phyloP scores from a whole-genome alignment of 2,888 invertebrate species.

The Rhaphigaster nebulosa region DNA sequence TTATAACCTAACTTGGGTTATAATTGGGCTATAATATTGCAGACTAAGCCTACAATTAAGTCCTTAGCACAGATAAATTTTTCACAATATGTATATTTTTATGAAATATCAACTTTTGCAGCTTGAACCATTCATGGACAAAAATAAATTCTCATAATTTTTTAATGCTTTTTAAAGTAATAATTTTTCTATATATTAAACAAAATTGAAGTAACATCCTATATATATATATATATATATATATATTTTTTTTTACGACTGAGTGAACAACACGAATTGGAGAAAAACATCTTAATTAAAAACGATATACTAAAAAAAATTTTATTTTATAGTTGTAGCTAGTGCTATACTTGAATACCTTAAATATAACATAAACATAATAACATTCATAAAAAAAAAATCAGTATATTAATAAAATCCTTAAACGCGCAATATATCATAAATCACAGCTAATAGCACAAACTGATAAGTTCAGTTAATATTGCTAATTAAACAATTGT shows the following conservation, averaged over 20 bases:
- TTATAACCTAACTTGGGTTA: too few species aligned
- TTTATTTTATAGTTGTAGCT: background rate
- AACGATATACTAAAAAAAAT: background rate
- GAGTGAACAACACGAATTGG: background rate
- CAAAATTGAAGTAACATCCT: too few species aligned
- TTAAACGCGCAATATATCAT: background rate
- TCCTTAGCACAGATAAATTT: background rate
- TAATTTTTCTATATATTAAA: background rate
- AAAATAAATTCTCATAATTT: background rate
- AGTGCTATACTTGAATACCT: background rate
- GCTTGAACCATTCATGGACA: background rate
- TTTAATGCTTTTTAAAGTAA: background rate
- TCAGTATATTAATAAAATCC: background rate
- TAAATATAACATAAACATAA: background rate
- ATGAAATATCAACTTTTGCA: background rate
- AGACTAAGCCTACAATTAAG: background rate
- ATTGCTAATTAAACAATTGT: constrained; percentile 7
- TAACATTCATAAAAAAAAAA: background rate
- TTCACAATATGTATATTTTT: background rate
- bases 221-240: too few species aligned
- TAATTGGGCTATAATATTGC: background rate
- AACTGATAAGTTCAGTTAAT: constrained; percentile 21
- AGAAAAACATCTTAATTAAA: background rate
- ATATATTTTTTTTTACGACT: background rate
- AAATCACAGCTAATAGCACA: constrained; percentile 24